A percentile compares a stretch with the other conserved stretches of the same genome.
Evolutionary conservation across 2,113 vertebrate genomes (phyloP).

Genomic region (Acinonyx jubatus): DNA sequence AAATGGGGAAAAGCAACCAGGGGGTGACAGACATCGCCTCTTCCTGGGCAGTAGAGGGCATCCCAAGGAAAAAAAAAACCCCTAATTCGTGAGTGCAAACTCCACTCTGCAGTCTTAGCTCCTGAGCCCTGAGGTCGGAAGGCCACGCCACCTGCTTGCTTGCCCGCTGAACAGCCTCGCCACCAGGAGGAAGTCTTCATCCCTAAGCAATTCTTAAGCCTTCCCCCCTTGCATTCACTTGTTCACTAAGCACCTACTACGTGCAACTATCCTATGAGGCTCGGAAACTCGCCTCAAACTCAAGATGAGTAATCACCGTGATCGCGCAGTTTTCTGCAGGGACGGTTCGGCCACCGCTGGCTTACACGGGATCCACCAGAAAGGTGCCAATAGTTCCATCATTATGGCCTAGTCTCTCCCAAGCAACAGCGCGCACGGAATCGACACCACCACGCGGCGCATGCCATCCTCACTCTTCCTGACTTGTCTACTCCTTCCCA

Average conservation of each 20-base stretch:
- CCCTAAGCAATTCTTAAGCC: too few species aligned
- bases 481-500: fast-evolving
- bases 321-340: fast-evolving
- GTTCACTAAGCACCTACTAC: too few species aligned
- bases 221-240: fast-evolving
- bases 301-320: fast-evolving
- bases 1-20: fast-evolving
- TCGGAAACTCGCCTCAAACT: background rate
- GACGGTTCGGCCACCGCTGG: fast-evolving
- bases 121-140: background rate
- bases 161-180: background rate
- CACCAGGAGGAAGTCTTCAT: too few species aligned
- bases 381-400: background rate
- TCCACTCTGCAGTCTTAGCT: background rate
- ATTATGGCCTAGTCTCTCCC: fast-evolving
- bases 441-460: fast-evolving
- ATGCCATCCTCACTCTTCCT: fast-evolving
- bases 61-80: background rate
- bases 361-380: fast-evolving
- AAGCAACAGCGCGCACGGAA: background rate
- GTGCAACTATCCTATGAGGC: fast-evolving
- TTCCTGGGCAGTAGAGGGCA: background rate
- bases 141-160: background rate
- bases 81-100: background rate
- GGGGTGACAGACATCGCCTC: background rate